phyloP scores from a whole-genome alignment of 2,113 vertebrate genomes.

The Salvelinus sp. region DNA sequence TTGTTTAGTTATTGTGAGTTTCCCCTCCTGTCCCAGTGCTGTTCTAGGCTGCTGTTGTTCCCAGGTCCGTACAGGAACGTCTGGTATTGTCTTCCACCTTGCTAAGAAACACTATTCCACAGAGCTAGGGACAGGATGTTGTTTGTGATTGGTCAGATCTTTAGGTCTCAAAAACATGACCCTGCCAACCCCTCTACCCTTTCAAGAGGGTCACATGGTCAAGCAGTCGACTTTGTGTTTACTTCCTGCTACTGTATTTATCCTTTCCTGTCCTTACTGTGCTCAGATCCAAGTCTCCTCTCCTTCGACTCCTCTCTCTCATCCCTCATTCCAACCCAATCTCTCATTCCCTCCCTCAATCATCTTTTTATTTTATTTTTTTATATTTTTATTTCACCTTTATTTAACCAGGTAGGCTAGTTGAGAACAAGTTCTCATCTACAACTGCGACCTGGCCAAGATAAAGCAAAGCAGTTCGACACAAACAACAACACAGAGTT shows the following conservation, averaged over 20 bases:
- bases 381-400: no score
- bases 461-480: no score
- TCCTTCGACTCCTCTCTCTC: neutral
- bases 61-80: slow-evolving; percentile 3
- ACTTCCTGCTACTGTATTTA: neutral
- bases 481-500: no score
- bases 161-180: no score
- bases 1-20: slow-evolving; percentile 14
- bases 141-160: neutral
- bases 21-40: slow-evolving; percentile 5
- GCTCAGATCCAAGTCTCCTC: neutral
- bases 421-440: no score
- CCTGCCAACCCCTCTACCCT: no score
- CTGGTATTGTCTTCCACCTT: slow-evolving; percentile 54
- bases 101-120: slow-evolving; percentile 40
- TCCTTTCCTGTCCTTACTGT: neutral
- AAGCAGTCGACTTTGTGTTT: neutral
- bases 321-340: neutral
- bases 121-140: slow-evolving; percentile 23
- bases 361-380: no score
- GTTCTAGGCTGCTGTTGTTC: neutral
- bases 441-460: no score
- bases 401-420: no score
- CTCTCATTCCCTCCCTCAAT: neutral
- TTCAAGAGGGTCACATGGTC: neutral